Percentiles rank a stretch among this genome's conserved stretches.
These are phyloP conservation scores for Ectemnius cavifrons DNA, from an alignment of 2,888 invertebrate species.

Conservation along the genomic window DNA sequence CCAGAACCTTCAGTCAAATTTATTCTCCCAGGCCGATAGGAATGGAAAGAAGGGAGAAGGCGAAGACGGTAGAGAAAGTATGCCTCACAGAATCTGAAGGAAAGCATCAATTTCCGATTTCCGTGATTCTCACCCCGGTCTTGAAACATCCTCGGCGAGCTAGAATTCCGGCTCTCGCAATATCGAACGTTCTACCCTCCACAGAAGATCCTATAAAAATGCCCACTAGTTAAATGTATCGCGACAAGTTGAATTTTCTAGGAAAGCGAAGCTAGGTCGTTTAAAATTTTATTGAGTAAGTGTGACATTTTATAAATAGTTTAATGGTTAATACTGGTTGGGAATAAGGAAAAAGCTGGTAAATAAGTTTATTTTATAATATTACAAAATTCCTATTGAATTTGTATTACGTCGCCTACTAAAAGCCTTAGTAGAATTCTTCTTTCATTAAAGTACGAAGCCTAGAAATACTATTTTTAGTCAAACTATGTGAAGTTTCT, in stretches of 20 bases:
- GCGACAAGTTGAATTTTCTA: too few species aligned
- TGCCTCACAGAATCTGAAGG: conserved; percentile 35
- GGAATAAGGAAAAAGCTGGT: too few species aligned
- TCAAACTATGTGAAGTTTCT: too few species aligned
- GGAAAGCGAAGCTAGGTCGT: too few species aligned
- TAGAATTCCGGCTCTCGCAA: conserved; percentile 19
- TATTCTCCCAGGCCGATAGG: conserved; percentile 35
- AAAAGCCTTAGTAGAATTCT: too few species aligned
- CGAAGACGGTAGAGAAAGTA: conserved; percentile 10
- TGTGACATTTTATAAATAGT: neutral
- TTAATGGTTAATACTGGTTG: too few species aligned
- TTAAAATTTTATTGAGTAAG: neutral
- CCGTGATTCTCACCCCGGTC: conserved; percentile 43
- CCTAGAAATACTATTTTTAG: too few species aligned
- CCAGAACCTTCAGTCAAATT: conserved; percentile 46
- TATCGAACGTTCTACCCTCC: conserved; percentile 14
- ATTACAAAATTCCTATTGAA: too few species aligned
- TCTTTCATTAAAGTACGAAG: too few species aligned
- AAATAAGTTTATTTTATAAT: too few species aligned
- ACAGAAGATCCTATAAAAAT: neutral
- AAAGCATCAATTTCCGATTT: conserved; percentile 59
- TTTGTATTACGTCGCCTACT: too few species aligned
- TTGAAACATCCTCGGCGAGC: conserved; percentile 38
- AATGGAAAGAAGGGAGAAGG: too few species aligned
- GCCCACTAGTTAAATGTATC: neutral